These are phyloP conservation scores for Microcebus lehilahytsara DNA, from an alignment of 2,113 vertebrate genomes.

Conservation along the genomic window DNA sequence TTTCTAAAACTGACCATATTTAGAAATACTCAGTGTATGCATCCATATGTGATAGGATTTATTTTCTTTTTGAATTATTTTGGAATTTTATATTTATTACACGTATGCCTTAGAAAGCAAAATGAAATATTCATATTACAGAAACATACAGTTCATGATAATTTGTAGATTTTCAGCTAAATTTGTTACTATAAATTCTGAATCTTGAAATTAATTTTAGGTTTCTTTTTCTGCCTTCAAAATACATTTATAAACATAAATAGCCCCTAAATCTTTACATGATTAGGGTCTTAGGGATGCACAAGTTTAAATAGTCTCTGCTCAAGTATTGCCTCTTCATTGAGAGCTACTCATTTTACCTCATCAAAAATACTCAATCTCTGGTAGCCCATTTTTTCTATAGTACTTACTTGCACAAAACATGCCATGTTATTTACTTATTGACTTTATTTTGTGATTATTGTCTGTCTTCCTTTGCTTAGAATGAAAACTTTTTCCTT, in stretches of 20 bases:
- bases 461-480: not conserved
- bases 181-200: conserved; percentile 2
- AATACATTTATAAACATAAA: not conserved
- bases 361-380: not conserved
- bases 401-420: not conserved
- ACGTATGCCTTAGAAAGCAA: conserved; percentile 16
- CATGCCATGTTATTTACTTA: not conserved
- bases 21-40: not conserved
- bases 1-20: not conserved
- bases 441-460: conserved; percentile 15
- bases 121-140: not conserved
- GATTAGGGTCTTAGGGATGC: not conserved
- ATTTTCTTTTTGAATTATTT: conserved; percentile 3
- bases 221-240: conserved; percentile 35
- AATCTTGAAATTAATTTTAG: not conserved
- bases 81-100: conserved; percentile 7
- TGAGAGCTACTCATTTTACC: not conserved
- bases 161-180: conserved; percentile 38
- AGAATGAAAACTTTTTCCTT: not conserved
- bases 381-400: not conserved
- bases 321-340: not conserved
- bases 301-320: not conserved
- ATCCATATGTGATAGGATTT: not conserved
- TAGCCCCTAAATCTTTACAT: not conserved
- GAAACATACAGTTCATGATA: not conserved